Evolutionary conservation across 2,797 vertebrate species (phyloP).

Genomic region (Sciurus vulgaris): DNA sequence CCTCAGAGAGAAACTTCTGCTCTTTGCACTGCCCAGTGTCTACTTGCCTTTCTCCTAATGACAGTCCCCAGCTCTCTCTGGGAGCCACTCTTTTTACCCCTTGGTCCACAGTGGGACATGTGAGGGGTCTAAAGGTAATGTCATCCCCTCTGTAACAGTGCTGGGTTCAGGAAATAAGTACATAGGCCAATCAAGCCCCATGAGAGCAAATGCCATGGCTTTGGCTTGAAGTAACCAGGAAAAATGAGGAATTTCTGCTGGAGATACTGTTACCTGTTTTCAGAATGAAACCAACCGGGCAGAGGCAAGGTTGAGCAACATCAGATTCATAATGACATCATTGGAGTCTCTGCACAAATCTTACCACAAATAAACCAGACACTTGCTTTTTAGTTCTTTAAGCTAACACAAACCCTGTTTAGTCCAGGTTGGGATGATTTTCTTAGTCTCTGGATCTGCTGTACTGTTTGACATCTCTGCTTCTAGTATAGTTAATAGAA

Average conservation of each 20-base stretch:
- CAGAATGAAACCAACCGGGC: background rate
- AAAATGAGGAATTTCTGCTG: background rate
- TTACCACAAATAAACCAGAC: background rate
- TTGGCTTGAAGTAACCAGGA: background rate
- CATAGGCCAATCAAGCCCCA: background rate
- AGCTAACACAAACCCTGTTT: background rate
- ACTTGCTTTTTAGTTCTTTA: slow-evolving; percentile 8
- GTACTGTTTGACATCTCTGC: background rate
- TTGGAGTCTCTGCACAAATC: background rate
- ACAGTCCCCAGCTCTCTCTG: background rate
- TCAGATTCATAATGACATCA: background rate
- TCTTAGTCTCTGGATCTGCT: background rate
- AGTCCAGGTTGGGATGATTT: background rate
- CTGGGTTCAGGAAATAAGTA: background rate
- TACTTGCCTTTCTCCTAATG: background rate
- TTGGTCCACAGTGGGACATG: background rate
- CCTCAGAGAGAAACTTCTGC: background rate
- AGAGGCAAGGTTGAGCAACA: background rate
- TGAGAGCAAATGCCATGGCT: background rate
- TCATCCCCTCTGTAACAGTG: background rate
- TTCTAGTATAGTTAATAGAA: background rate
- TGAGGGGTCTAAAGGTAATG: background rate
- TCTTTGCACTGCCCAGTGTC: background rate
- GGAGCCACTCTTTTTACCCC: background rate
- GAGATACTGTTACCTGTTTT: background rate